Conservation (phyloP, 2,113 vertebrate genomes). For the Garra rufa region DNA sequence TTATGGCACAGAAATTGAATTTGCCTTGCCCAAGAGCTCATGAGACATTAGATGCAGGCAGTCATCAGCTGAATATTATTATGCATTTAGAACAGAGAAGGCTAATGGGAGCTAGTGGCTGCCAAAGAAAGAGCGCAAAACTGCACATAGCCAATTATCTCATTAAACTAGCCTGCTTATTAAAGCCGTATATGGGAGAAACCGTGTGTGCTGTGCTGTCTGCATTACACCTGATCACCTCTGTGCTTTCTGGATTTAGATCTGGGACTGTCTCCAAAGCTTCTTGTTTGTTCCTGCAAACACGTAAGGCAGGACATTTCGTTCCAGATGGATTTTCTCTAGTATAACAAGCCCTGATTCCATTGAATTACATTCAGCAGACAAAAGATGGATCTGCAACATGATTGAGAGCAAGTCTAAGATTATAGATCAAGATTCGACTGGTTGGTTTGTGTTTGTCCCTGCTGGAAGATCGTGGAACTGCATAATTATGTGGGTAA, state of each 20-base stretch:
- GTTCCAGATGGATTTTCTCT: conserved; percentile 36
- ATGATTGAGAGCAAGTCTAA: background rate
- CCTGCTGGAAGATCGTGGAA: background rate
- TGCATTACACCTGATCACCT: conserved; percentile 16
- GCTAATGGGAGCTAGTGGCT: conserved; percentile 38
- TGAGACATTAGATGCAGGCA: conserved; percentile 47
- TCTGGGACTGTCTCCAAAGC: conserved; percentile 14
- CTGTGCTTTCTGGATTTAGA: conserved; percentile 7
- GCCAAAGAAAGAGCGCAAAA: conserved; percentile 24
- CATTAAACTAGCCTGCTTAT: conserved; percentile 35
- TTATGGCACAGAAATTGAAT: conserved; percentile 55
- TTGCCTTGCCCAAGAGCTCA: conserved; percentile 47
- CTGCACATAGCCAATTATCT: conserved; percentile 28
- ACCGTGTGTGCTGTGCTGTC: background rate
- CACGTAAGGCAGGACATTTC: background rate
- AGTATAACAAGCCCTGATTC: background rate
- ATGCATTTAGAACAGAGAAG: conserved; percentile 12
- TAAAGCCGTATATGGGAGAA: conserved; percentile 2
- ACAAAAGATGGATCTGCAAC: background rate
- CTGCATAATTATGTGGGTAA: background rate
- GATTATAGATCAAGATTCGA: background rate
- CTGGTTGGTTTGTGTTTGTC: background rate
- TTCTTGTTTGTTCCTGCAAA: conserved; percentile 20
- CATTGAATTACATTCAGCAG: background rate
- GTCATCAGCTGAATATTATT: conserved; percentile 53